These are phyloP conservation scores for Drosophila grimshawi DNA, from an alignment of 1,140 invertebrate genomes.

Conservation along the genomic window DNA sequence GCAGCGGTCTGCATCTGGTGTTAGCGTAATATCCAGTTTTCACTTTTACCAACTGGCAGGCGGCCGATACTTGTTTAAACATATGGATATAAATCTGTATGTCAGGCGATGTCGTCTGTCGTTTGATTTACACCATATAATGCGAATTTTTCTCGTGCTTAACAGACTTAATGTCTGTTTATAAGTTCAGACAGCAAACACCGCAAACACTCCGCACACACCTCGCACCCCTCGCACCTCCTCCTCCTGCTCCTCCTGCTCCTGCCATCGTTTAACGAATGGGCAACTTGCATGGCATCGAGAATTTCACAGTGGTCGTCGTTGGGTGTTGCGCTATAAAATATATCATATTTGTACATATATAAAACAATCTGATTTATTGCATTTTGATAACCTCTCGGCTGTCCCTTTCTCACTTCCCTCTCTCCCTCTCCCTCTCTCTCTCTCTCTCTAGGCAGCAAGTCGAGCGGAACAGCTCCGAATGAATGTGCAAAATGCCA, in stretches of 20 bases:
- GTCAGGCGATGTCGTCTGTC: constrained; percentile 53
- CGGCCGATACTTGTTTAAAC: constrained; percentile 47
- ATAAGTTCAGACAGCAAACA: constrained; percentile 44
- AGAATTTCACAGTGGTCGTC: constrained; percentile 32
- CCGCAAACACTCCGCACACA: constrained; percentile 6
- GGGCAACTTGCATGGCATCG: constrained; percentile 16
- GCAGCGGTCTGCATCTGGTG: constrained; percentile 5
- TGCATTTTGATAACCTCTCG: constrained; percentile 77
- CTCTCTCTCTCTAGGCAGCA: constrained; percentile 29
- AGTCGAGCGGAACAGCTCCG: constrained; percentile 52
- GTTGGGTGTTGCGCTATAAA: constrained; percentile 68
- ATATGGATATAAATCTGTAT: constrained; percentile 66
- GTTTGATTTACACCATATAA: constrained; percentile 76
- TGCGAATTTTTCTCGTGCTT: constrained; percentile 73
- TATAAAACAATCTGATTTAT: constrained; percentile 74
- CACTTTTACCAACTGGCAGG: constrained; percentile 57
- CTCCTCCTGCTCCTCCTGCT: too few species aligned
- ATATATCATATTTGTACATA: constrained; percentile 42
- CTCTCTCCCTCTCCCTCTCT: constrained; percentile 16
- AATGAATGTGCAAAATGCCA: constrained; percentile 66
- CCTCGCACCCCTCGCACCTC: constrained; percentile 5
- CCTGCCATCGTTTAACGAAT: neutral
- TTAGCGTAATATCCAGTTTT: constrained; percentile 69
- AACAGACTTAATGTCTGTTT: constrained; percentile 81
- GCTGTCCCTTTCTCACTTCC: constrained; percentile 22